phyloP scores from a whole-genome alignment of 2,888 invertebrate genomes.

The Zelleria hepariella region DNA sequence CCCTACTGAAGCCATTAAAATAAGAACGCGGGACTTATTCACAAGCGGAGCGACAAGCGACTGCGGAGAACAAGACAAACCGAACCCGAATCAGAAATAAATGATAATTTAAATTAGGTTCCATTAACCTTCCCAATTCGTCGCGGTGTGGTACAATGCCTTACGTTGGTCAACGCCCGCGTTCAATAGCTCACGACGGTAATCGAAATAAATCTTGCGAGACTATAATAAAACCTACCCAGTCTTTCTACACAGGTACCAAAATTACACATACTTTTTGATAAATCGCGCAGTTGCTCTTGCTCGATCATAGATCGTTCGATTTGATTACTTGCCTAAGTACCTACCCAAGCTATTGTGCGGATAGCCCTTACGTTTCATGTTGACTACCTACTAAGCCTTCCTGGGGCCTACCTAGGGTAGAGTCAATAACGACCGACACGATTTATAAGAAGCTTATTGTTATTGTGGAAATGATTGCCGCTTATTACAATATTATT shows the following conservation, averaged over 20 bases:
- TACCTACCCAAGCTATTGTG: neutral
- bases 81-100: too few species aligned
- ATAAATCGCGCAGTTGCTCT: too few species aligned
- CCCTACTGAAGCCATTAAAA: too few species aligned
- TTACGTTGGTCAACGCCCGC: neutral
- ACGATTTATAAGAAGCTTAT: neutral
- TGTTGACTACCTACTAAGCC: too few species aligned
- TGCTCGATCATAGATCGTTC: too few species aligned
- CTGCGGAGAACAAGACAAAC: too few species aligned
- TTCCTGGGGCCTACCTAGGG: neutral
- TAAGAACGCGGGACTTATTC: too few species aligned
- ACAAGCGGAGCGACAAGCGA: too few species aligned
- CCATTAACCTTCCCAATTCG: neutral
- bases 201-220: constrained; percentile 1
- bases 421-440: neutral
- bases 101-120: too few species aligned
- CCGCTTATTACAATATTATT: neutral
- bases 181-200: neutral
- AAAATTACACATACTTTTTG: neutral
- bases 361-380: neutral
- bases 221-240: neutral
- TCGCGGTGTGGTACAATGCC: neutral
- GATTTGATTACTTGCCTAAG: too few species aligned
- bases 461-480: neutral
- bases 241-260: neutral